Percentiles rank a stretch among this genome's conserved stretches.
Evolutionary conservation across 2,888 invertebrate genomes (phyloP).

Genomic region (Pterostichus madidus): DNA sequence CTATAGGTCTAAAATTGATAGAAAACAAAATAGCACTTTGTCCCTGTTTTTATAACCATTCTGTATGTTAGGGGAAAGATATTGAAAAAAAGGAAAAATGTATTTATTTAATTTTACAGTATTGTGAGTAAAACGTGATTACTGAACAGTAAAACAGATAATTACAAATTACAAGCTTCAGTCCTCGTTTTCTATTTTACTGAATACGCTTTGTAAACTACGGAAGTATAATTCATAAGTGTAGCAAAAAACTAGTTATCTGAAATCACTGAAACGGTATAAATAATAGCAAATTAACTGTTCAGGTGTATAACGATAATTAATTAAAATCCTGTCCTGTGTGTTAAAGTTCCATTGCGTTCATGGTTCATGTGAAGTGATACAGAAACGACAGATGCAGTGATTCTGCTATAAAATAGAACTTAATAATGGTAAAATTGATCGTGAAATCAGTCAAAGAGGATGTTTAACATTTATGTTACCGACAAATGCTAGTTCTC

Average conservation of each 20-base stretch:
- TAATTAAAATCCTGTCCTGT: constrained; percentile 27
- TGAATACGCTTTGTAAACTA: constrained; percentile 19
- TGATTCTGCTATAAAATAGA: constrained; percentile 29
- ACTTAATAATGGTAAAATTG: constrained; percentile 39
- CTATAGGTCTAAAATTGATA: too few species aligned
- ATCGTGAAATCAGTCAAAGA: constrained; percentile 47
- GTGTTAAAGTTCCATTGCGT: not conserved
- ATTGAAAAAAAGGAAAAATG: too few species aligned
- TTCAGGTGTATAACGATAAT: constrained; percentile 28
- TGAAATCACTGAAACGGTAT: constrained; percentile 34
- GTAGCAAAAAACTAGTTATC: constrained; percentile 35
- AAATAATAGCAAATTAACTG: constrained; percentile 45
- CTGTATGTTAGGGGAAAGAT: too few species aligned
- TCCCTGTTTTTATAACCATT: too few species aligned
- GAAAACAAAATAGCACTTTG: too few species aligned
- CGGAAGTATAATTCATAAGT: constrained; percentile 24
- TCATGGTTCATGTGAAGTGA: not conserved
- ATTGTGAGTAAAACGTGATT: not conserved
- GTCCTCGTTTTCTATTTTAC: not conserved
- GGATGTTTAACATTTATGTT: constrained; percentile 33
- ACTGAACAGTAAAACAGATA: not conserved
- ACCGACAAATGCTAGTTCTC: constrained; percentile 47
- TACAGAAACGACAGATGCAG: constrained; percentile 22
- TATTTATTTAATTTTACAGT: not conserved
- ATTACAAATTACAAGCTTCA: constrained; percentile 27